Conservation (phyloP, 2,797 vertebrate genomes). For the Crypturellus tataupa region DNA sequence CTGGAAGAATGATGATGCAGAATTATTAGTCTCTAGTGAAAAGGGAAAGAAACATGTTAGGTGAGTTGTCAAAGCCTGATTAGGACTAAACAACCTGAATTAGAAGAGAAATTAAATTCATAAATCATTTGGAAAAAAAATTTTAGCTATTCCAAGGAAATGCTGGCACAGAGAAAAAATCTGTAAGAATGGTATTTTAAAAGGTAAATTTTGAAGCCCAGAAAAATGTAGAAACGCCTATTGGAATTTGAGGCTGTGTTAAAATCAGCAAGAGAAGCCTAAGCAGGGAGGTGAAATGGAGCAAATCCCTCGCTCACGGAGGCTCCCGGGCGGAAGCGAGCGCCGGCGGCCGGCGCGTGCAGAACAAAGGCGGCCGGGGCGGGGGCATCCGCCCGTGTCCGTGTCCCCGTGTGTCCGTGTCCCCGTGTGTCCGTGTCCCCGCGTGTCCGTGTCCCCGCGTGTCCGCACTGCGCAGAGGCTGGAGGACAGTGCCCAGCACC, state of each 20-base stretch:
- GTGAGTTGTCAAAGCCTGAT: conserved; percentile 53
- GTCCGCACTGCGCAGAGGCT: not conserved
- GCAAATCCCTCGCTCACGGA: not conserved
- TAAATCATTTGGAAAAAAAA: conserved; percentile 40
- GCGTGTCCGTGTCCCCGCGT: not conserved
- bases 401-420: too few species aligned
- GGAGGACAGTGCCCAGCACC: not conserved
- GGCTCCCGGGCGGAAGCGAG: not conserved
- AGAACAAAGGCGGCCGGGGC: conserved; percentile 2
- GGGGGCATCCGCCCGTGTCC: not conserved
- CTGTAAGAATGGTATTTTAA: not conserved
- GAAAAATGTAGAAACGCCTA: not conserved
- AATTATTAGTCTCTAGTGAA: conserved; percentile 35
- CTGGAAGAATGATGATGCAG: not conserved
- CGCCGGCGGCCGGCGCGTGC: not conserved
- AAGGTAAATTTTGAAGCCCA: not conserved
- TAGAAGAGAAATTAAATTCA: conserved; percentile 53
- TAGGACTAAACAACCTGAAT: conserved; percentile 43
- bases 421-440: too few species aligned
- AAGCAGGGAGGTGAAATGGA: accelerated
- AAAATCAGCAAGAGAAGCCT: not conserved
- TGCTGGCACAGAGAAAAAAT: not conserved
- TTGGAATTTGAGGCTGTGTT: not conserved
- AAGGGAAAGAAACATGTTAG: not conserved
- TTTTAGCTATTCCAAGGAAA: not conserved